These are phyloP conservation scores for Oreonectes daqikongensis DNA, from an alignment of 2,797 vertebrate genomes.

Conservation along the genomic window DNA sequence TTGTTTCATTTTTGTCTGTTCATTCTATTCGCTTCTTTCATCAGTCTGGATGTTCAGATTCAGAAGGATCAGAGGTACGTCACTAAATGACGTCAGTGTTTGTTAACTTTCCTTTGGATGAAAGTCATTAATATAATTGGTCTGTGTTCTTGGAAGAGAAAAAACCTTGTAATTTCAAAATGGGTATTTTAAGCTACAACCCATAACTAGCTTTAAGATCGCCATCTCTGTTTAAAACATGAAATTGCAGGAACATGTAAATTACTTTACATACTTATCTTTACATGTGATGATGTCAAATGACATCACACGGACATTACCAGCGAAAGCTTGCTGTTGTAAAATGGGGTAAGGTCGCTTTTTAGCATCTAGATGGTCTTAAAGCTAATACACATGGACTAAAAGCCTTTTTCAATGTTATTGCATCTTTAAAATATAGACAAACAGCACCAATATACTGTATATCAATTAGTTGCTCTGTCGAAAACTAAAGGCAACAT, in stretches of 20 bases:
- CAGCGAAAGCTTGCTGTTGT: no score
- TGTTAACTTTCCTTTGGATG: neutral
- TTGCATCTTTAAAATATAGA: neutral
- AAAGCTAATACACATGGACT: neutral
- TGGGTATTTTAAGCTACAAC: no score
- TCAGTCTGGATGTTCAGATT: conserved; percentile 55
- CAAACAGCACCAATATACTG: neutral
- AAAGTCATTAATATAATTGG: neutral
- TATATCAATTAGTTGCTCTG: neutral
- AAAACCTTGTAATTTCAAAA: neutral
- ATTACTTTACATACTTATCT: no score
- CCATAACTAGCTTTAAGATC: no score
- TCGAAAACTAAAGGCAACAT: neutral
- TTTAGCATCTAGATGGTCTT: neutral
- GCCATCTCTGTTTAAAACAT: no score
- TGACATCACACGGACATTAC: no score
- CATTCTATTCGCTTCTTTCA: neutral
- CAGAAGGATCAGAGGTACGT: conserved; percentile 52
- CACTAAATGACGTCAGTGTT: neutral
- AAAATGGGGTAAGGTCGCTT: no score
- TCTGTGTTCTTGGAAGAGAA: neutral
- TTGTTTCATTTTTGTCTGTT: conserved; percentile 2
- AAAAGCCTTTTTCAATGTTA: neutral
- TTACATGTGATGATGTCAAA: no score
- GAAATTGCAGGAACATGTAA: no score